phyloP scores from a whole-genome alignment of 1,140 invertebrate genomes.

The Drosophila tropicalis region DNA sequence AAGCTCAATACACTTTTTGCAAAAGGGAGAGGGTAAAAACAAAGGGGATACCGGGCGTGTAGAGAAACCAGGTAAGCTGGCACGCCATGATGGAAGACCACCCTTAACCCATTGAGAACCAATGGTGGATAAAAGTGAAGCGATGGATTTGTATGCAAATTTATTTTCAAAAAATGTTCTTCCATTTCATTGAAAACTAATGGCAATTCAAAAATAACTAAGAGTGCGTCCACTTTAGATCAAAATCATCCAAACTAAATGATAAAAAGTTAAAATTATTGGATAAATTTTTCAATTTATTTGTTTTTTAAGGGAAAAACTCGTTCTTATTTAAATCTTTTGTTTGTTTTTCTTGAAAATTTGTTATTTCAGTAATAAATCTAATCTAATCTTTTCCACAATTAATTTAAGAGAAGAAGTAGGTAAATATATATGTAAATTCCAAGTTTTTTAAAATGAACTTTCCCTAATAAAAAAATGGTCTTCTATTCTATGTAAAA shows the following conservation, averaged over 20 bases:
- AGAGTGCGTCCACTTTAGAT: not conserved
- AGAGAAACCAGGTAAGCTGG: not conserved
- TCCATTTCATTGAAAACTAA: not conserved
- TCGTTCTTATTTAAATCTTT: too few relatives aligned
- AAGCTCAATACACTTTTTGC: slow-evolving; percentile 38
- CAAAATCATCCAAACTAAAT: too few relatives aligned
- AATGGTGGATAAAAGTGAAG: slow-evolving; percentile 5
- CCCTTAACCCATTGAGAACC: slow-evolving; percentile 22
- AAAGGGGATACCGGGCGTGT: not conserved
- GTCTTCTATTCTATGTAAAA: not conserved
- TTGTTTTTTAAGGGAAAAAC: too few relatives aligned
- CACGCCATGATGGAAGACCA: slow-evolving; percentile 25
- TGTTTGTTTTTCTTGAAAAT: too few relatives aligned
- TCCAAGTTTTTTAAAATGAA: not conserved
- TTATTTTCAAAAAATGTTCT: not conserved
- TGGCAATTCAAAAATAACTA: not conserved
- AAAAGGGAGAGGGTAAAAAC: not conserved
- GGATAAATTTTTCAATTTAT: too few relatives aligned
- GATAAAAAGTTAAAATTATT: too few relatives aligned
- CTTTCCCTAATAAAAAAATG: not conserved
- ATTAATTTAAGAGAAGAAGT: too few relatives aligned
- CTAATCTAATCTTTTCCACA: too few relatives aligned
- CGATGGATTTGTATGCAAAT: slow-evolving; percentile 5
- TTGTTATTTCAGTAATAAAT: too few relatives aligned
- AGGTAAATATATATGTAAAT: too few relatives aligned